Conservation (phyloP, 2,797 vertebrate genomes). For the Artibeus lituratus region DNA sequence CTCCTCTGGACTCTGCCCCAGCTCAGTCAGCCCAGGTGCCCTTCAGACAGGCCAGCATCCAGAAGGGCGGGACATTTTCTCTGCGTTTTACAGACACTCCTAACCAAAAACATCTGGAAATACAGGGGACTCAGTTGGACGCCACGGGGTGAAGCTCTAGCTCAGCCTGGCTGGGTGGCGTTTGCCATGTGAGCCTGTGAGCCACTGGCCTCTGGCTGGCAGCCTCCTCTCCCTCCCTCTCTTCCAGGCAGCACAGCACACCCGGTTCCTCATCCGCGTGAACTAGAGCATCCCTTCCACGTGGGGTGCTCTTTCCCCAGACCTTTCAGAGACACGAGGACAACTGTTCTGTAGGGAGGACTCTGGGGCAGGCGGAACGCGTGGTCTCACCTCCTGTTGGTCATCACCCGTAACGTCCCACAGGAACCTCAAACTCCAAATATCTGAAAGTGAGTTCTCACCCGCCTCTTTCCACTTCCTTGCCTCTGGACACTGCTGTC, state of each 20-base stretch:
- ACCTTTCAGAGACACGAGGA: no score
- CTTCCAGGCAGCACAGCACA: not conserved
- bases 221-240: not conserved
- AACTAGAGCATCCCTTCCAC: not conserved
- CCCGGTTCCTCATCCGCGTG: no score
- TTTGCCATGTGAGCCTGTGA: fast-evolving
- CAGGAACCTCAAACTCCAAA: not conserved
- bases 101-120: conserved; percentile 60
- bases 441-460: not conserved
- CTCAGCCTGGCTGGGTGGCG: not conserved
- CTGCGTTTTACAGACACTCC: not conserved
- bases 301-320: not conserved
- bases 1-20: not conserved
- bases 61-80: not conserved
- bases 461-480: not conserved
- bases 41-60: not conserved
- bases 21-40: not conserved
- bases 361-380: not conserved
- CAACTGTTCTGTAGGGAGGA: not conserved
- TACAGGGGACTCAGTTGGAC: not conserved
- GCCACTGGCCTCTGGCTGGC: not conserved
- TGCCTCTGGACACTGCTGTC: not conserved
- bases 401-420: not conserved
- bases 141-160: not conserved
- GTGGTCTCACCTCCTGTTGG: not conserved